Evolutionary conservation across 1,140 invertebrate genomes (phyloP), one percentile per base, ranked within the genome.

Genomic region (Whitmania pigra): DNA sequence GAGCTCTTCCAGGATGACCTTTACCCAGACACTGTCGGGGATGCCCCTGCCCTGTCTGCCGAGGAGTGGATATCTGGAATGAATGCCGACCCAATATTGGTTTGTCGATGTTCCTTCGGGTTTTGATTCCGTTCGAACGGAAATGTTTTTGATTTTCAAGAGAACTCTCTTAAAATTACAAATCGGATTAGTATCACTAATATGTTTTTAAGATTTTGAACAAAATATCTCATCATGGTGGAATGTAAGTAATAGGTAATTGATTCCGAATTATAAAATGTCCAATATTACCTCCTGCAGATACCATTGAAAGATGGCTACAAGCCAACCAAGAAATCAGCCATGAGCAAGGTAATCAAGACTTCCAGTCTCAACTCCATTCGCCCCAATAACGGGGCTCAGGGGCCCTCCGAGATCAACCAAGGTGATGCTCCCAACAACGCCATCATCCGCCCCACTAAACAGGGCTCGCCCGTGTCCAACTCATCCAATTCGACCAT

Each of bases 1-100:
- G 95, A 97, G 82, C 85, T 97, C 72, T 98, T 97, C 86, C 95
- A 99, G 88, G 93, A 96, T 84, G 95, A 99, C 84, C 85, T 99
- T 67, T 99, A 97, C 84, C 95, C 95, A 0, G 94, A 98, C 83
- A 97, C 94, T 20, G 82, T 91, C 0, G 89, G 90, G 27, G 93
- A 96, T 77, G 87, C 88, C 53, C 88, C 94, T 43, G 89, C 92
- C 7, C 84, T 93, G 54, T 89, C 91, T 0, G 93, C 93, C 7
- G 93, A 95, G 78, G 93, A 97, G 81, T 98, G 94, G 93, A 86
- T 92, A 71, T 83, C 81, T 40, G 93, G 93, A 18, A 79, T 79
- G 71, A 89, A 96, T 83, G 89, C 88, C 3, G 90, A 93, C 74
- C 94, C 94, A 11, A 81, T 94, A 74, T 84, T 95, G 75, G 83